Evolutionary conservation across 1,140 invertebrate genomes (phyloP).

Genomic region (Pteromalus puparum): DNA sequence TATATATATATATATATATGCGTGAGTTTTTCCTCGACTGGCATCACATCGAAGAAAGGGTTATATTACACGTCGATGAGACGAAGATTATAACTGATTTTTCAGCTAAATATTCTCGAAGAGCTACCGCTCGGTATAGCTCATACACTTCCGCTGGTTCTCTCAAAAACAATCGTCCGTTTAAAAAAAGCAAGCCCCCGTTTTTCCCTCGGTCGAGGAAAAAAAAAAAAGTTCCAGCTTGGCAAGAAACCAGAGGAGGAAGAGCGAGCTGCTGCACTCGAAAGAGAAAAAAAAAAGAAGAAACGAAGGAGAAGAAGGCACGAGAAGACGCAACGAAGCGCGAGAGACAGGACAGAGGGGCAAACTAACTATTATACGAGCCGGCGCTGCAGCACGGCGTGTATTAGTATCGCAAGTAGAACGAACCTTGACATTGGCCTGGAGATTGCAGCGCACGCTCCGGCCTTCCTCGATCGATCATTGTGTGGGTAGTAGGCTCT

Average conservation of each 20-base stretch:
- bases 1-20: slow-evolving; percentile 13
- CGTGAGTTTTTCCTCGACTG: neutral
- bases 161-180: neutral
- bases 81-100: no score
- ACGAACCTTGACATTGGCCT: slow-evolving; percentile 50
- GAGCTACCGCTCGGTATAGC: no score
- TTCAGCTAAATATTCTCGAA: no score
- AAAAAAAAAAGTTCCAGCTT: no score
- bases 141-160: no score
- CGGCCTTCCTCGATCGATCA: slow-evolving; percentile 18
- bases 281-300: no score
- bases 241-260: no score
- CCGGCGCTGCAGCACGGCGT: neutral
- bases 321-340: neutral
- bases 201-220: neutral
- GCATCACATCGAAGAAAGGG: no score
- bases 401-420: slow-evolving; percentile 35
- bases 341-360: slow-evolving; percentile 14
- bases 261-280: no score
- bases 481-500: neutral
- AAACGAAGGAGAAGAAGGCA: no score
- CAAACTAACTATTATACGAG: no score
- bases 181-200: neutral
- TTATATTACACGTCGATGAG: neutral
- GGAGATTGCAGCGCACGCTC: slow-evolving; percentile 14